Percentiles rank a stretch among this genome's conserved stretches.
Evolutionary conservation across 1,140 invertebrate genomes (phyloP).

Genomic region (Trigoniulus corallinus): DNA sequence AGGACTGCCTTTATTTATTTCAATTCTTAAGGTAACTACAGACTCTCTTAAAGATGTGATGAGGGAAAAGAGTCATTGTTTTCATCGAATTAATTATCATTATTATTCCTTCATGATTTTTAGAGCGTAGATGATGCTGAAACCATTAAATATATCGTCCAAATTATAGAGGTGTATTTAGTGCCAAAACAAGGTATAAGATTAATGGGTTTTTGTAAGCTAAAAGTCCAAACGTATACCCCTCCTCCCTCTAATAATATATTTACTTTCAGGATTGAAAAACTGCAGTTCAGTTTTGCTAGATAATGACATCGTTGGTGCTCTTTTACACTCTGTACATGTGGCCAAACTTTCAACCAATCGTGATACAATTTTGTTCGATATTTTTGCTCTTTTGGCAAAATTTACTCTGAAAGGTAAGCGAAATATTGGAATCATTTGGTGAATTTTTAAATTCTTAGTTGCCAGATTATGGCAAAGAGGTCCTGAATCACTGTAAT

Average conservation of each 20-base stretch:
- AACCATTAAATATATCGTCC: constrained; percentile 1
- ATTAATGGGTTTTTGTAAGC: background rate
- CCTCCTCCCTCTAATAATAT: background rate
- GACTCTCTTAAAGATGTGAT: too few species aligned
- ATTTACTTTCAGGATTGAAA: background rate
- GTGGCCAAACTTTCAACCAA: background rate
- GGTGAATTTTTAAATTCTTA: background rate
- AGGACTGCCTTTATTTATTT: too few species aligned
- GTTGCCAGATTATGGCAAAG: background rate
- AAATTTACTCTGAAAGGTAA: constrained; percentile 13
- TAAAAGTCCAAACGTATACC: background rate
- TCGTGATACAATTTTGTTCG: background rate
- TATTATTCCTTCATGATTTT: too few species aligned
- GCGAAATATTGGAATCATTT: background rate
- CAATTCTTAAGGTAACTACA: too few species aligned
- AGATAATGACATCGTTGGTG: background rate
- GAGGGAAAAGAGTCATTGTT: too few species aligned
- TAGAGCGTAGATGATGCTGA: background rate
- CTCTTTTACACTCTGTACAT: background rate
- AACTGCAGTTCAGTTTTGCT: background rate
- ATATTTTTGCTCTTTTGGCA: constrained; percentile 8
- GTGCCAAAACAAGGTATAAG: background rate
- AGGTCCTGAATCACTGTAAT: background rate
- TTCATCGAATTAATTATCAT: too few species aligned
- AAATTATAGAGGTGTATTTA: background rate